Evolutionary conservation across 1,140 invertebrate genomes (phyloP), one percentile per base, ranked within the genome.

Genomic region (Trichonephila inaurata): DNA sequence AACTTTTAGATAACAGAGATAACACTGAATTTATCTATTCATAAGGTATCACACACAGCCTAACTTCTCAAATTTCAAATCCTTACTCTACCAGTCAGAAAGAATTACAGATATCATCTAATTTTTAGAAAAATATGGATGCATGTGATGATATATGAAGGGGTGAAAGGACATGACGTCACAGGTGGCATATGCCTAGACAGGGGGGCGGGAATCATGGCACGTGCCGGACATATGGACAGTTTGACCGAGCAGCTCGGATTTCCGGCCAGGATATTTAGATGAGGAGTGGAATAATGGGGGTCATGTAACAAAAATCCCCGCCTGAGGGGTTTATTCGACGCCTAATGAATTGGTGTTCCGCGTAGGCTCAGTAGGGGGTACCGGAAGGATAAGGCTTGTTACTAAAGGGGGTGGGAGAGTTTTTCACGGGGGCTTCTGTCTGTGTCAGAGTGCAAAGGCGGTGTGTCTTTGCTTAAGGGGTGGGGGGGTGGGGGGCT

Each of bases 151-250:
- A 10, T 69, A 19, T 33, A 16, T 33, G 24, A 33, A 77, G 16
- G 69, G 24, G 69, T 28, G 28, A 18, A 12, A 18, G 69, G 14
- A 14, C 14, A 28, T 77, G 69, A 77, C 88, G 88, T 69, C 88
- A 89, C 88, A 16, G 16, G 16, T 21, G 72, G 69, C 89, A 82
- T 82, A 92, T 85, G 90, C 82, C 81, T n/a, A 24, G n/a, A 12
- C 7, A 2, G 66, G 51, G 28, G n/a, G n/a, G 66, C 24, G 66
- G 51, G 60, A 24, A 24, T 8, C 24, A 6, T 3, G 77, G 19
- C 90, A 92, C 90, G 90, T 85, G 90, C 90, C 90, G 90, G 90
- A 92, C 90, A 92, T 92, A 92, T 92, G 90, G 90, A 69, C 90
- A 40, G 90, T 92, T 92, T 92, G 90, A 92, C 90, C 77, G 90